These are phyloP conservation scores for Sebastes taczanowskii DNA, from an alignment of 2,797 vertebrate genomes.

Conservation along the genomic window DNA sequence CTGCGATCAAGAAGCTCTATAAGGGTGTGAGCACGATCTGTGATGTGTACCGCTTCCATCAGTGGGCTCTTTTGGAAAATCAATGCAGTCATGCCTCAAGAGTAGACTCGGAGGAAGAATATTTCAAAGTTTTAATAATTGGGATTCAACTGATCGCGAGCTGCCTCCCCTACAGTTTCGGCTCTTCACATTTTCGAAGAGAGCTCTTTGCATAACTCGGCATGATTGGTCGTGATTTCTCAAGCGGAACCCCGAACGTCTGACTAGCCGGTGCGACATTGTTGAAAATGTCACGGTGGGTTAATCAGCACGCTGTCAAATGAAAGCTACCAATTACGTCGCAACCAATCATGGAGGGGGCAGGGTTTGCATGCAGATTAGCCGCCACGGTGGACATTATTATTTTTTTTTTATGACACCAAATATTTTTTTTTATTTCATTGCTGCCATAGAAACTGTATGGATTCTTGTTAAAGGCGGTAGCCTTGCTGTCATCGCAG, in stretches of 20 bases:
- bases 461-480: background rate
- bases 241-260: slow-evolving; percentile 33
- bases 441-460: slow-evolving; percentile 2
- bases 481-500: background rate
- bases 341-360: slow-evolving; percentile 54
- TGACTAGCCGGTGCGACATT: slow-evolving; percentile 36
- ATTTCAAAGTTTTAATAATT: slow-evolving; percentile 54
- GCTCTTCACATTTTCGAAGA: slow-evolving; percentile 54
- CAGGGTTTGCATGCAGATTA: slow-evolving; percentile 50
- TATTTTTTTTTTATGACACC: background rate
- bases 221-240: slow-evolving; percentile 76
- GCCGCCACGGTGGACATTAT: background rate
- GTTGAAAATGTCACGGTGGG: slow-evolving; percentile 53
- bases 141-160: slow-evolving; percentile 37
- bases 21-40: background rate
- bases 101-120: slow-evolving; percentile 35
- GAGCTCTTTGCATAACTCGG: slow-evolving; percentile 67
- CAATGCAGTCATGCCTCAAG: slow-evolving; percentile 49
- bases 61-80: slow-evolving; percentile 53
- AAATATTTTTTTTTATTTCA: background rate
- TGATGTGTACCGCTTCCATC: slow-evolving; percentile 36
- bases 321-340: slow-evolving; percentile 64
- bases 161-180: slow-evolving; percentile 35
- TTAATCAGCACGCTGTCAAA: slow-evolving; percentile 66
- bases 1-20: slow-evolving; percentile 45